These are phyloP conservation scores for Manduca sexta DNA, from an alignment of 1,140 invertebrate species.

Conservation along the genomic window DNA sequence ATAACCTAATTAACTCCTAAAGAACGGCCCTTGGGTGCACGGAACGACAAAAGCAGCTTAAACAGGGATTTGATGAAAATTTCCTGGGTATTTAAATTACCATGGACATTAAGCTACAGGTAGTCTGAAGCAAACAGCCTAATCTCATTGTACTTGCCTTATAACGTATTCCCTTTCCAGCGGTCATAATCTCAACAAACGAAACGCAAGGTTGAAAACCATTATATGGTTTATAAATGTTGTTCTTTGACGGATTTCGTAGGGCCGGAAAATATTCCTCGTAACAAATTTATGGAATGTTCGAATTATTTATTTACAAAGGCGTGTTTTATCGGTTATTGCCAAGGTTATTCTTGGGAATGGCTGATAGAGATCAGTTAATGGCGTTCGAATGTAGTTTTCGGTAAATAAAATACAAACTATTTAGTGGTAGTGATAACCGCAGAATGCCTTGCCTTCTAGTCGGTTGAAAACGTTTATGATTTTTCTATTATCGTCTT, in stretches of 20 bases:
- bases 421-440: conserved; percentile 1
- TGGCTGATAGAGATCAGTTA: conserved; percentile 16
- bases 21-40: conserved; percentile 2
- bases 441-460: background rate
- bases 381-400: conserved; percentile 3
- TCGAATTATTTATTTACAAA: conserved; percentile 2
- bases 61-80: conserved; percentile 6
- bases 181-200: background rate
- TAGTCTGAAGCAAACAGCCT: background rate
- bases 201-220: background rate
- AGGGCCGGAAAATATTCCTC: background rate
- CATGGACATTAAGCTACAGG: conserved; percentile 2
- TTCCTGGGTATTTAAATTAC: conserved; percentile 1
- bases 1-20: conserved; percentile 14
- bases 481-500: background rate
- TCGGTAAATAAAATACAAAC: conserved; percentile 2
- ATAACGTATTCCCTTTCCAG: conserved; percentile 3
- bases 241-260: background rate
- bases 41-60: conserved; percentile 10
- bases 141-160: background rate
- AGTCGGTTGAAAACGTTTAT: background rate
- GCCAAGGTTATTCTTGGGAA: conserved; percentile 13
- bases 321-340: conserved; percentile 12
- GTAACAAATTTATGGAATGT: background rate
- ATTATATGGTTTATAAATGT: background rate